Percentiles rank a stretch among this genome's conserved stretches.
Conservation (phyloP, 1,140 invertebrate genomes). For the Trichomalopsis sarcophagae region DNA sequence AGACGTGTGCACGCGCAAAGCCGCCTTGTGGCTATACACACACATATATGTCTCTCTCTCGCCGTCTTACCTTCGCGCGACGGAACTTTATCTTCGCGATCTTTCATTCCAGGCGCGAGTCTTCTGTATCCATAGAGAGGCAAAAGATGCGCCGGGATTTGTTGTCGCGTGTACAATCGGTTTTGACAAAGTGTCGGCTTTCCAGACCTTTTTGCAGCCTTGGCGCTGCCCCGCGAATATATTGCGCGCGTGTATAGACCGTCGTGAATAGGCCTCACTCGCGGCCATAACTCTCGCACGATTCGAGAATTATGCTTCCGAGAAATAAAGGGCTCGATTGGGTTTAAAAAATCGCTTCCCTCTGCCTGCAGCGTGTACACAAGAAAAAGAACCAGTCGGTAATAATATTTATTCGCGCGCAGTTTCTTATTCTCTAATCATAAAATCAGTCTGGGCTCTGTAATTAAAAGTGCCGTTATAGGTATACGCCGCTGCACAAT, state of each 20-base stretch:
- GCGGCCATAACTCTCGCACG: too few species aligned
- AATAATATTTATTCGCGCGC: neutral
- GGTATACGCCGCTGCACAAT: constrained; percentile 20
- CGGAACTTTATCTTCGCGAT: neutral
- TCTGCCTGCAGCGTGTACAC: neutral
- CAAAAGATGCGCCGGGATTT: neutral
- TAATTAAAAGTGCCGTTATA: constrained; percentile 50
- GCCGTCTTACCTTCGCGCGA: too few species aligned
- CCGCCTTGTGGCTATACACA: neutral
- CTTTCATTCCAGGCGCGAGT: neutral
- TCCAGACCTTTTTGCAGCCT: neutral
- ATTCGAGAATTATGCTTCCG: too few species aligned
- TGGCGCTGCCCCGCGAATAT: neutral
- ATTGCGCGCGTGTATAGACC: too few species aligned
- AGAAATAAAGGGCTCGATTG: too few species aligned
- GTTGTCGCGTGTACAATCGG: neutral
- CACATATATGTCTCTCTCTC: neutral
- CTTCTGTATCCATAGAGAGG: neutral
- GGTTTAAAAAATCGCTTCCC: neutral
- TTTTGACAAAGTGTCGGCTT: constrained; percentile 1
- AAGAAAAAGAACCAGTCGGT: neutral
- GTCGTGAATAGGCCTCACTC: too few species aligned
- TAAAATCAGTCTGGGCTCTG: constrained; percentile 32
- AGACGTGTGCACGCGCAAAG: too few species aligned
- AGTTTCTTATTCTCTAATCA: constrained; percentile 37